These are phyloP conservation scores for Tachina grossa DNA, from an alignment of 2,888 invertebrate species.

Conservation along the genomic window DNA sequence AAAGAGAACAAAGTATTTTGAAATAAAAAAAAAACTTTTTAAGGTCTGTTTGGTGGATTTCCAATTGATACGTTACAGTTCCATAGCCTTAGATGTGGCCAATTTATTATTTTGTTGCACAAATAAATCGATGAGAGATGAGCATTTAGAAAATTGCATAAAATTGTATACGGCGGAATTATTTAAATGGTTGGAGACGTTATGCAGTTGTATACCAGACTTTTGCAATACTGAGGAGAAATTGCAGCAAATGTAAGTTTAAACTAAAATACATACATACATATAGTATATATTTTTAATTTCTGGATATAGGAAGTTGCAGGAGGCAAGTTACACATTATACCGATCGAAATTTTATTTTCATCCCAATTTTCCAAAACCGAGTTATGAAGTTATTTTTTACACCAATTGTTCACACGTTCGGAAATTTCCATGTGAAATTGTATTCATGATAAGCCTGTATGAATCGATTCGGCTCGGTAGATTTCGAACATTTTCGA, in stretches of 20 bases:
- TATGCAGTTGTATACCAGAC: slow-evolving; percentile 83
- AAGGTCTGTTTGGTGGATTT: slow-evolving; percentile 89
- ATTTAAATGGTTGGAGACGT: slow-evolving; percentile 84
- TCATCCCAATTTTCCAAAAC: too few species aligned
- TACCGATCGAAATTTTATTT: too few species aligned
- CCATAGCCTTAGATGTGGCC: slow-evolving; percentile 87
- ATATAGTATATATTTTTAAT: too few species aligned
- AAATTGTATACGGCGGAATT: slow-evolving; percentile 86
- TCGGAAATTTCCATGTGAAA: too few species aligned
- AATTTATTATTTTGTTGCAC: slow-evolving; percentile 88
- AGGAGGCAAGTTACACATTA: too few species aligned
- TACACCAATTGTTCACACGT: too few species aligned
- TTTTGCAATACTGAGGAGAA: slow-evolving; percentile 83
- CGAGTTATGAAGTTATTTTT: too few species aligned
- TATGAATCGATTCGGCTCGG: too few species aligned
- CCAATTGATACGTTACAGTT: slow-evolving; percentile 88
- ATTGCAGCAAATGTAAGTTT: slow-evolving; percentile 84
- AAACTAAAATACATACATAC: neutral
- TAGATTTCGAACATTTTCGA: too few species aligned
- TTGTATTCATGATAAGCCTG: too few species aligned
- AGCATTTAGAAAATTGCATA: slow-evolving; percentile 85
- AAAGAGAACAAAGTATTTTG: neutral
- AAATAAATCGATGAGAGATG: slow-evolving; percentile 85
- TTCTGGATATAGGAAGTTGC: too few species aligned
- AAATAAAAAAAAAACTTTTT: neutral